Percentiles rank a stretch among this genome's conserved stretches.
Conservation (phyloP, 2,797 vertebrate genomes). For the Peromyscus attwateri region DNA sequence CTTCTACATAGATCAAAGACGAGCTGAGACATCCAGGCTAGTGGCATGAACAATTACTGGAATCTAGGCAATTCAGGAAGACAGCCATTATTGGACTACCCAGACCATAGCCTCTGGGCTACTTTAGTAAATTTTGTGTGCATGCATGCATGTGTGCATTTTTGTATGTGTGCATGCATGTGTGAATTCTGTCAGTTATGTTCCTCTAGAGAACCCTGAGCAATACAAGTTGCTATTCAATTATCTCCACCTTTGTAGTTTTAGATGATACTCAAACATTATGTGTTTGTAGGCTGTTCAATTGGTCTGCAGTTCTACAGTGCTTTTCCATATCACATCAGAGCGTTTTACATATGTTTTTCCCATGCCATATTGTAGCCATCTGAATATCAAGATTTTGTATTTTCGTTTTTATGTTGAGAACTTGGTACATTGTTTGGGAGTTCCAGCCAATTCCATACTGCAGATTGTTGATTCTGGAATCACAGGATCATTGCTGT, state of each 20-base stretch:
- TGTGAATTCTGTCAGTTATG: neutral
- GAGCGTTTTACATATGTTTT: neutral
- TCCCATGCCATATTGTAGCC: neutral
- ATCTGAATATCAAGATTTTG: neutral
- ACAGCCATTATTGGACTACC: neutral
- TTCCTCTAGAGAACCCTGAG: neutral
- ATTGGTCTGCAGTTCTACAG: neutral
- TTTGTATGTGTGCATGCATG: neutral
- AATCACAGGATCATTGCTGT: neutral
- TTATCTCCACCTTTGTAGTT: neutral
- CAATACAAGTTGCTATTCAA: neutral
- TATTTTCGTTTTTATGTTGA: slow-evolving; percentile 20
- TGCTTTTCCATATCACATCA: neutral
- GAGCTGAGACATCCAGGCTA: neutral
- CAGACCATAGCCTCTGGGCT: neutral
- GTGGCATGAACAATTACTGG: neutral
- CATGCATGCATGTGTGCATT: neutral
- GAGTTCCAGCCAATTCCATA: neutral
- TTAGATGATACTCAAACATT: neutral
- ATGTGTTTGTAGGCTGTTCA: slow-evolving; percentile 12
- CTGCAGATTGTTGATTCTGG: neutral
- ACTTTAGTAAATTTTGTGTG: neutral
- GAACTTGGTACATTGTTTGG: neutral
- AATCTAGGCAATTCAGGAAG: neutral
- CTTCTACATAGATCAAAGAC: neutral